Percentiles rank a stretch among this genome's conserved stretches.
Evolutionary conservation across 2,113 vertebrate genomes (phyloP).

Genomic region (Panthera uncia): DNA sequence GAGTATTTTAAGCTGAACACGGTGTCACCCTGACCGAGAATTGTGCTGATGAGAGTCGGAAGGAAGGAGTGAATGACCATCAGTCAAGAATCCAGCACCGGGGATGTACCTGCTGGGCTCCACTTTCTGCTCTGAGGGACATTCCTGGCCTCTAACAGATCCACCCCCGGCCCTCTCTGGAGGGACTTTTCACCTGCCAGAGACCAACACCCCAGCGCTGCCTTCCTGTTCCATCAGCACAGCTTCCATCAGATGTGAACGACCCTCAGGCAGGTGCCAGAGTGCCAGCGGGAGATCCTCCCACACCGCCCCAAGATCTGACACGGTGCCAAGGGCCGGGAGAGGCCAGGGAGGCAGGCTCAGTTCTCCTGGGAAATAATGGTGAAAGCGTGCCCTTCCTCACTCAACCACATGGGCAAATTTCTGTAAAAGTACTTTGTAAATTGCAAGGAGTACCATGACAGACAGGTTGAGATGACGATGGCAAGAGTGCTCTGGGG

Average conservation of each 20-base stretch:
- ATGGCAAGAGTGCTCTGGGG: background rate
- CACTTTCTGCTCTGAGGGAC: background rate
- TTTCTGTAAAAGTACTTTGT: background rate
- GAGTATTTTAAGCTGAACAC: background rate
- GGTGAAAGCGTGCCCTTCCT: background rate
- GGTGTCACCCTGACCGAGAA: background rate
- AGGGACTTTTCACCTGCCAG: background rate
- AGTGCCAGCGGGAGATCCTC: background rate
- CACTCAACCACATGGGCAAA: background rate
- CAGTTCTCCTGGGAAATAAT: fast-evolving
- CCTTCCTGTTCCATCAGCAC: background rate
- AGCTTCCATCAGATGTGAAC: background rate
- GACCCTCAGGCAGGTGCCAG: background rate
- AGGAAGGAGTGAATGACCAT: background rate
- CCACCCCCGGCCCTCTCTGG: background rate
- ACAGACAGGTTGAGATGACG: background rate
- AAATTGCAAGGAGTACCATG: background rate
- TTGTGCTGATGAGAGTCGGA: background rate
- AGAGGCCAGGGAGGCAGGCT: background rate
- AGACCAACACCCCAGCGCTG: background rate
- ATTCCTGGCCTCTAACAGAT: background rate
- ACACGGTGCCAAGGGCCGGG: background rate
- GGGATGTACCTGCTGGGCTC: background rate
- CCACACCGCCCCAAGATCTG: background rate
- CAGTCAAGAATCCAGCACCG: background rate